Conservation (phyloP, 2,113 vertebrate genomes). For the Leptosomus discolor region DNA sequence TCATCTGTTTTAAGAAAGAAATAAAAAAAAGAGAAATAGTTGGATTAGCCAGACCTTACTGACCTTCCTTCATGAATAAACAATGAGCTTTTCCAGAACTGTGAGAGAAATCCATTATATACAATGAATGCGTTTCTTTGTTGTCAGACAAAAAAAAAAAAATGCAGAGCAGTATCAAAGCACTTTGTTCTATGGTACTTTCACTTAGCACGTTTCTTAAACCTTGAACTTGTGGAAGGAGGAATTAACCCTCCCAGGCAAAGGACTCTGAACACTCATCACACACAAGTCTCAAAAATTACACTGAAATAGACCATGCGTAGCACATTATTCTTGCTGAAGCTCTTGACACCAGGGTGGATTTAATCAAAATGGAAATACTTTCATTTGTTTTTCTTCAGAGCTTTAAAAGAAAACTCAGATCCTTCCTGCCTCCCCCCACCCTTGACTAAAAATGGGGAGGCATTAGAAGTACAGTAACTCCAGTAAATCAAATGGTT, state of each 20-base stretch:
- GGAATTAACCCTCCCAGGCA: neutral
- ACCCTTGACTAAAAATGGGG: neutral
- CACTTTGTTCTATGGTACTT: constrained; percentile 31
- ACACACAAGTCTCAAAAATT: neutral
- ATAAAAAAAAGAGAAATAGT: neutral
- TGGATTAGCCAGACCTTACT: constrained; percentile 4
- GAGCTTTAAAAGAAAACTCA: neutral
- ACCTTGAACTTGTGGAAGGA: neutral
- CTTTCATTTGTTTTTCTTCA: neutral
- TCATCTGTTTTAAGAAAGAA: neutral
- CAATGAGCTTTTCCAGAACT: constrained; percentile 27
- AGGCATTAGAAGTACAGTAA: neutral
- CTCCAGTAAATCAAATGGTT: neutral
- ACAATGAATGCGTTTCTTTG: constrained; percentile 11
- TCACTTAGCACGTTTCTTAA: neutral
- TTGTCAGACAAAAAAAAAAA: neutral
- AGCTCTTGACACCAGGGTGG: neutral
- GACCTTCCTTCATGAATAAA: constrained; percentile 33
- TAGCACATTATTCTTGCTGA: neutral
- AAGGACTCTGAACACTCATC: neutral
- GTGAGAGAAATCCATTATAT: constrained; percentile 5
- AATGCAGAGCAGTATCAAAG: neutral
- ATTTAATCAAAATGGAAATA: neutral
- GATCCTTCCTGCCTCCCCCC: fast-evolving
- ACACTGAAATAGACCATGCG: neutral